A percentile compares a stretch with the other conserved stretches of the same genome.
Evolutionary conservation across 2,888 invertebrate genomes (phyloP).

Genomic region (Caenorhabditis afra): DNA sequence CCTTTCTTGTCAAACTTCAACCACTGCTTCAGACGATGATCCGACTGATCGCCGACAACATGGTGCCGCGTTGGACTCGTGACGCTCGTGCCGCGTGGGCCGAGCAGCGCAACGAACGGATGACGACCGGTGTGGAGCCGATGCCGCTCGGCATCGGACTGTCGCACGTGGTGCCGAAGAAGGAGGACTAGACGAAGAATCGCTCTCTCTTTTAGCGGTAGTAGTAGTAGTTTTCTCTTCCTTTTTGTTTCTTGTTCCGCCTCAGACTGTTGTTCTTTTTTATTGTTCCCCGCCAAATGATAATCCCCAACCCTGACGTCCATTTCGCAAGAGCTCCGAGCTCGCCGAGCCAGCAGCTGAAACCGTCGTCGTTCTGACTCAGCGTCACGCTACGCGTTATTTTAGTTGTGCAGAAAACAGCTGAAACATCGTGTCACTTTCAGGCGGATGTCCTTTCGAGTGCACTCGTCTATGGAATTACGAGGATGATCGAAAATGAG

Average conservation of each 20-base stretch:
- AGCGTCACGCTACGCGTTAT: no score
- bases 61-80: slow-evolving; percentile 78
- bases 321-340: no score
- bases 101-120: slow-evolving; percentile 65
- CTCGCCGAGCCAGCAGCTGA: no score
- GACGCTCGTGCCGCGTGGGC: slow-evolving; percentile 65
- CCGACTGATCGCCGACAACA: slow-evolving; percentile 76
- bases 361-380: no score
- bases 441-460: slow-evolving; percentile 7
- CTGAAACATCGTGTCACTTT: slow-evolving; percentile 6
- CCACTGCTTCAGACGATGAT: slow-evolving; percentile 70
- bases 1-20: no score
- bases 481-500: slow-evolving; percentile 4
- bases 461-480: background rate
- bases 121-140: slow-evolving; percentile 70
- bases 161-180: slow-evolving; percentile 56
- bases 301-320: no score
- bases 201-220: slow-evolving; percentile 6
- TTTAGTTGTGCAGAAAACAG: no score
- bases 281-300: background rate
- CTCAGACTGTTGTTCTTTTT: background rate
- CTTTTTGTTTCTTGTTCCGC: slow-evolving; percentile 23
- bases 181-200: slow-evolving; percentile 39
- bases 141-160: slow-evolving; percentile 78
- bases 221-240: slow-evolving; percentile 31